These are phyloP conservation scores for Puffinus mauretanicus DNA, from an alignment of 2,113 vertebrate genomes.

Conservation along the genomic window DNA sequence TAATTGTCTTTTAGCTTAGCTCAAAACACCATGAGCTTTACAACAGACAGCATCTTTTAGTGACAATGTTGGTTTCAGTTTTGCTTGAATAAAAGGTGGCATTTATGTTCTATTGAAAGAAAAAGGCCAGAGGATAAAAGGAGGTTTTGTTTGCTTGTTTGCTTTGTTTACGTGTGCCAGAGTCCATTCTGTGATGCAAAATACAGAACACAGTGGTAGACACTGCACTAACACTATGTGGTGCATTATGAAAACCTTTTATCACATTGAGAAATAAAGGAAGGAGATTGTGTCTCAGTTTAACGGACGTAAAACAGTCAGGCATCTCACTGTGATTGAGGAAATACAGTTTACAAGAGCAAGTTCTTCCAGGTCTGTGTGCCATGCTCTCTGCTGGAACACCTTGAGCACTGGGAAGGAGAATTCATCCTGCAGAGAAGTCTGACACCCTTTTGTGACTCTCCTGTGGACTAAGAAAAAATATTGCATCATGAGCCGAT, in stretches of 20 bases:
- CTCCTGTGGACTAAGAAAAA: background rate
- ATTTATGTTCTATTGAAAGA: background rate
- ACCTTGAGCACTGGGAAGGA: background rate
- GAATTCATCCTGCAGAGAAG: background rate
- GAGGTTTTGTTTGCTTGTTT: background rate
- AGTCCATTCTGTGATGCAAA: background rate
- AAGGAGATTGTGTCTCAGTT: background rate
- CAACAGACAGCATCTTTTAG: background rate
- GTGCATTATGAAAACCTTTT: constrained; percentile 29
- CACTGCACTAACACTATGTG: background rate
- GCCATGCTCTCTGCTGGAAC: background rate
- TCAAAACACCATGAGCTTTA: background rate
- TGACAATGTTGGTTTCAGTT: background rate
- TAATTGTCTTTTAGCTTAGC: background rate
- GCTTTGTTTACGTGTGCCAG: background rate
- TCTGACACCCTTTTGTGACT: background rate
- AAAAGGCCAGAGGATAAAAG: background rate
- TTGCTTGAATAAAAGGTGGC: constrained; percentile 3
- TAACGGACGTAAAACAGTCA: background rate
- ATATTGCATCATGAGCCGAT: background rate
- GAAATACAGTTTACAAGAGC: background rate
- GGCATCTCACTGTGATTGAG: background rate
- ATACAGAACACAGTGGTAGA: background rate
- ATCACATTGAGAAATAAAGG: constrained; percentile 7
- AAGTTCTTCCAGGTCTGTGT: background rate